Evolutionary conservation across 2,888 invertebrate genomes (phyloP).

Genomic region (Stenurella melanura): DNA sequence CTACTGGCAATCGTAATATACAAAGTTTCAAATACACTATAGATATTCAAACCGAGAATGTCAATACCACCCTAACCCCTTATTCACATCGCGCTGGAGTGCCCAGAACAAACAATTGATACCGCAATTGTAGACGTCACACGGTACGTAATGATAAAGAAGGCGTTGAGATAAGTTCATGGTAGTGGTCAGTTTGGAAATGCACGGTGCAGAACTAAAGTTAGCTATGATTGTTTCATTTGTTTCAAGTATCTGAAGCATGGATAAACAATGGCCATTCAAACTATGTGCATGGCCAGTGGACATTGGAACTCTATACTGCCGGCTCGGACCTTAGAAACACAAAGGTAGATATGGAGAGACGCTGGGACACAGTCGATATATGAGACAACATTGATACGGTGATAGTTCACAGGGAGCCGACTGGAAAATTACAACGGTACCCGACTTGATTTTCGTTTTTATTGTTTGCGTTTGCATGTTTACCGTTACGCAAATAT

Average conservation of each 20-base stretch:
- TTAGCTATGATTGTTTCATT: conserved; percentile 64
- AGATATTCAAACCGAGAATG: conserved; percentile 29
- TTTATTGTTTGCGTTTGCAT: neutral
- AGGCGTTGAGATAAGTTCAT: conserved; percentile 63
- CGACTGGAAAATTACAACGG: conserved; percentile 32
- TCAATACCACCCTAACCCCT: conserved; percentile 43
- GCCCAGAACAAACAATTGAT: conserved; percentile 54
- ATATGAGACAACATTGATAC: conserved; percentile 55
- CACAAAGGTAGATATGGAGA: conserved; percentile 50
- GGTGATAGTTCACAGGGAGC: conserved; percentile 13
- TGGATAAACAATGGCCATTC: conserved; percentile 67
- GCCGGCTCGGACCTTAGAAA: conserved; percentile 51
- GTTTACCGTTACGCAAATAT: neutral
- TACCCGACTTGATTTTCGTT: neutral
- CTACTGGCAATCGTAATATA: conserved; percentile 1
- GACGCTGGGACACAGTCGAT: conserved; percentile 54
- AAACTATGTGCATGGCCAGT: conserved; percentile 61
- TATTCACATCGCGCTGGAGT: conserved; percentile 49
- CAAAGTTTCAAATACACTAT: conserved; percentile 30
- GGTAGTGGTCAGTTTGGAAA: conserved; percentile 63
- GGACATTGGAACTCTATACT: conserved; percentile 50
- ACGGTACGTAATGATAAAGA: conserved; percentile 63
- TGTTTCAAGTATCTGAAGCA: conserved; percentile 67
- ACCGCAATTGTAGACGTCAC: conserved; percentile 61
- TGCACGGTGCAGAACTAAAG: conserved; percentile 68